Base-by-base conservation (phyloP, 2,113 vertebrate species). In the Bungarus multicinctus region DNA sequence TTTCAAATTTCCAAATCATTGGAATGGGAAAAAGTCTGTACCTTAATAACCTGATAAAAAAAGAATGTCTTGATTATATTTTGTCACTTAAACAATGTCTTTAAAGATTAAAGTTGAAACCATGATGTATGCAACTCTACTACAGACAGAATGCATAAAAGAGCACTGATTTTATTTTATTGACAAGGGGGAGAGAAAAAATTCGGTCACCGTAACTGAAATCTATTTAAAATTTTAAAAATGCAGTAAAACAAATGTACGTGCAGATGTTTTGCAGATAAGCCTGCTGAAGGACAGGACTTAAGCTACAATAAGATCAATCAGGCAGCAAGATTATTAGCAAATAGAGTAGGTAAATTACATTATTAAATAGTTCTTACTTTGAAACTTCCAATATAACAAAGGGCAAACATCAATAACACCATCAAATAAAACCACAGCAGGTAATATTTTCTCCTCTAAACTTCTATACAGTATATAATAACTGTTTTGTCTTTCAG, bases 351-450 rank as follows among this genome's bases (percentile, higher is more conserved):
- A 97, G 96, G 91, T 97, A 97, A 98, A 97, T 97, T 96, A 97
- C 96, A 95, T 94, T 97, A 97, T 97, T 98, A 97, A 97, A 96
- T 97, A 97, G 97, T 95, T 97, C 97, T 97, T 98, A 98, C 97
- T 98, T 97, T 96, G 96, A 98, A 98, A 98, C 97, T 96, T 97
- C 96, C 97, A 97, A 98, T 97, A 97, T 97, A 98, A 98, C 98
- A 96, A 98, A 98, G 97, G 98, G 98, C 98, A 96, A 98, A 99
- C 98, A 97, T 97, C 97, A 98, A 96, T 97, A 97, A 98, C 97
- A 98, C 98, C 98, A 98, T 98, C 97, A 97, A 98, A 98, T 97
- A 98, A 98, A 99, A 97, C 98, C 98, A 99, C 98, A 98, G 98
- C 97, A 98, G 98, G 98, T 98, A 98, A 99, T 98, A 98, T 94